Evolutionary conservation across 2,888 invertebrate species (phyloP).

Genomic region (Loripinus fragilis): DNA sequence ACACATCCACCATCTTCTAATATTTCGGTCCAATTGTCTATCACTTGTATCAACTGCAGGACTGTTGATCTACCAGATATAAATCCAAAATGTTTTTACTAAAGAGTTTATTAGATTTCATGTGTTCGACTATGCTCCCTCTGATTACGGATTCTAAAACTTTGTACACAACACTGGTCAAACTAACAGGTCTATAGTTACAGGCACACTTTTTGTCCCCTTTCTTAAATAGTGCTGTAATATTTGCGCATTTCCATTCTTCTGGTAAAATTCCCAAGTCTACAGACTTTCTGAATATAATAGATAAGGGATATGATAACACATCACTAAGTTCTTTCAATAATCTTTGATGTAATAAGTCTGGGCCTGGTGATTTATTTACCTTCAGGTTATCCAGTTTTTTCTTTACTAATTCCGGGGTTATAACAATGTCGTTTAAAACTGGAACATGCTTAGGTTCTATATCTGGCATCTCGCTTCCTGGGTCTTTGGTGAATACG

Average conservation of each 20-base stretch:
- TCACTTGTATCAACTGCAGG: neutral
- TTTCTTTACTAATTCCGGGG: neutral
- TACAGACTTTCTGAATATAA: too few species aligned
- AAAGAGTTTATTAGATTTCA: neutral
- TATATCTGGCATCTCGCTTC: too few species aligned
- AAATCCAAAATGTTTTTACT: constrained; percentile 13
- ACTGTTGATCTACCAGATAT: neutral
- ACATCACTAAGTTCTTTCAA: too few species aligned
- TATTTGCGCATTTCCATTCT: neutral
- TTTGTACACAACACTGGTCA: neutral
- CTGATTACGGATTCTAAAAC: neutral
- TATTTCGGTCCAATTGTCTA: neutral
- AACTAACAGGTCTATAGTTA: neutral
- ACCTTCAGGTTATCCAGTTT: too few species aligned
- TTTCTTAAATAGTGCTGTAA: neutral
- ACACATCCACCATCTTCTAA: neutral
- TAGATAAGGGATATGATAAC: too few species aligned
- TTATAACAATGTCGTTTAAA: neutral
- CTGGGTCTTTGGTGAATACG: too few species aligned
- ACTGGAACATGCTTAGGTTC: neutral
- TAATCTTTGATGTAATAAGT: too few species aligned
- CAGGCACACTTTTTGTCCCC: neutral
- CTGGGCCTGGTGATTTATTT: too few species aligned
- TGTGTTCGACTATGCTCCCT: too few species aligned
- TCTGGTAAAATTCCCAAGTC: neutral